Evolutionary conservation across 2,888 invertebrate species (phyloP), one percentile per base, ranked within the genome.

Genomic region (Euproctis similis): DNA sequence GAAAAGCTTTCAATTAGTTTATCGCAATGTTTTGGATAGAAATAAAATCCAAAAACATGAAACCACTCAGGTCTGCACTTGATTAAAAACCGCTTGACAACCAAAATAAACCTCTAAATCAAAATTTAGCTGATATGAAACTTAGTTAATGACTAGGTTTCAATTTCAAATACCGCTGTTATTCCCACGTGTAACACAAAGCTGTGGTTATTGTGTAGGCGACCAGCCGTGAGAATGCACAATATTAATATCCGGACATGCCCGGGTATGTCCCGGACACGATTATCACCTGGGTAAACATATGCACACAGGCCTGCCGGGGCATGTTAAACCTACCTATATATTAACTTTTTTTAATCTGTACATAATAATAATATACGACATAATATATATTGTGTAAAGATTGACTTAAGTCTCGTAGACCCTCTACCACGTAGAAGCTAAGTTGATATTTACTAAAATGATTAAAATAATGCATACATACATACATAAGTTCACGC

Each of bases 161-260:
- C 28, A 30, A 36, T 31, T 31, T 30, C 13, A 17, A 36, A 39
- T 29, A 30, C 12, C 29, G 11, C 20, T 24, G 26, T 30, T 23
- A 14, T 24, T 34, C 26, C 30, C 29, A 8, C 9, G 24, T 17
- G 34, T 20, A 30, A 20, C 22, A 12, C 18, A 12, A n/a, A 26
- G 12, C 23, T 33, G 21, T 31, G 12, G 34, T 39, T 31, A 35
- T 24, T 30, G 31, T 16, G 30, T 34, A 33, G 13, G 22, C 22
- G 24, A 17, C n/a, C n/a, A n/a, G n/a, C 23, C 8, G 13, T 16
- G 21, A 23, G 25, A 39, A 17, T 39, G 43, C 39, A 39, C 35
- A 31, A 34, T 39, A 34, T 39, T 42, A 42, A 35, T 34, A 46
- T 43, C 33, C 30, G 28, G 20, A 26, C 9, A 8, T 9, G 24